Percentiles rank a stretch among this genome's conserved stretches.
These are phyloP conservation scores for Drosophila histrio DNA, from an alignment of 2,888 invertebrate genomes.

Conservation along the genomic window DNA sequence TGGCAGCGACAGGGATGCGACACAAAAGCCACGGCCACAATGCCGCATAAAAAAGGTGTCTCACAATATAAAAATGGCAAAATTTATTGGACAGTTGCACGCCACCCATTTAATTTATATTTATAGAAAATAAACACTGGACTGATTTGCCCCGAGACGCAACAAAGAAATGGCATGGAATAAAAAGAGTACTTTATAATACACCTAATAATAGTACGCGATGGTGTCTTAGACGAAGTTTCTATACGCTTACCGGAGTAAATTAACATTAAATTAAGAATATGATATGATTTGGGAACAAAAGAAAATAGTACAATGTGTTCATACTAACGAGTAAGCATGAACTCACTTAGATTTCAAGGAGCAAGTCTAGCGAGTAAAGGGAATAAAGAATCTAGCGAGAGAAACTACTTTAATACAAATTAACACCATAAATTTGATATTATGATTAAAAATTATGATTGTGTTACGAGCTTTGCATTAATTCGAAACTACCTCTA, in stretches of 20 bases:
- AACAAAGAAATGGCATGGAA: constrained; percentile 20
- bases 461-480: neutral
- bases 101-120: constrained; percentile 81
- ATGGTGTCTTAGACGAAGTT: neutral
- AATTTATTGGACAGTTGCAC: constrained; percentile 83
- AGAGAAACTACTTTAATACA: too few relatives aligned
- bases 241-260: constrained; percentile 8
- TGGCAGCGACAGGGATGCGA: constrained; percentile 57
- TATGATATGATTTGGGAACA: too few relatives aligned
- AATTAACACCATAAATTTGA: too few relatives aligned
- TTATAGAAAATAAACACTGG: constrained; percentile 74
- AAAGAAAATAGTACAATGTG: too few relatives aligned
- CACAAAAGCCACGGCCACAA: constrained; percentile 62
- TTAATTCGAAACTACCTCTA: neutral
- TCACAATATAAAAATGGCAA: constrained; percentile 71
- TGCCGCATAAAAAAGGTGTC: constrained; percentile 69
- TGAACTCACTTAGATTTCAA: too few relatives aligned
- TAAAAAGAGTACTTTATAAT: constrained; percentile 31
- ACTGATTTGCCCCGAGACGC: constrained; percentile 44
- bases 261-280: neutral
- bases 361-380: too few relatives aligned
- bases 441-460: neutral
- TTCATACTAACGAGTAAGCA: neutral
- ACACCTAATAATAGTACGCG: constrained; percentile 6
- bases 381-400: too few relatives aligned